Evolutionary conservation across 2,113 vertebrate species (phyloP), one percentile per base, ranked within the genome.

Genomic region (Limanda limanda): DNA sequence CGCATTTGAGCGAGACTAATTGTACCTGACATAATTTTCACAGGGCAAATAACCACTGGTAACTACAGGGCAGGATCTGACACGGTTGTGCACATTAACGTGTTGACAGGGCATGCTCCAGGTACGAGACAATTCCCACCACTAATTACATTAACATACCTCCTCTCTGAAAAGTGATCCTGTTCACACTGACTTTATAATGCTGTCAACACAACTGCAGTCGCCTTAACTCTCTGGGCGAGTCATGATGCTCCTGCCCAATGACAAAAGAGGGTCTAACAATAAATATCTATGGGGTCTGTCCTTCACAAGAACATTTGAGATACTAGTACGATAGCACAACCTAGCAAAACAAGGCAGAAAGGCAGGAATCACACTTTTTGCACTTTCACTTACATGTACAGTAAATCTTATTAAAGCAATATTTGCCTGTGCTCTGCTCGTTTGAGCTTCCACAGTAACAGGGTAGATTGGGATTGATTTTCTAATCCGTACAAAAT

Each of bases 1-100:
- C 69, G 76, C 68, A 76, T 55, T 48, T 68, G 73, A 67, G 80
- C 37, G 35, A 51, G 64, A 72, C 76, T 79, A 91, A 87, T 81
- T 69, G 72, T 70, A 83, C 79, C 85, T 71, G 79, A 72, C 77
- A 84, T 74, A 0, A 68, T 85, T 81, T 81, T 83, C 76, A 85
- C 83, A 79, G 71, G 71, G 48, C 76, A 81, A 88, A 82, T 58
- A 84, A 78, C 66, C 68, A 45, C 42, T 1, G 21, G 70, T 31
- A 57, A 78, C 76, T 74, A 37, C 14, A 72, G 74, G 64, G 56
- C 68, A 74, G 69, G 15, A 65, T 73, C 62, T 64, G 71, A 78
- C 75, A 83, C 62, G 40, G 35, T 47, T 52, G 51, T 79, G 71
- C 74, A 76, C 68, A 76, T 58, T 78, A 55, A 71, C 24, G 56